These are phyloP conservation scores for Seriola dumerili DNA, from an alignment of 2,113 vertebrate genomes.

Conservation along the genomic window DNA sequence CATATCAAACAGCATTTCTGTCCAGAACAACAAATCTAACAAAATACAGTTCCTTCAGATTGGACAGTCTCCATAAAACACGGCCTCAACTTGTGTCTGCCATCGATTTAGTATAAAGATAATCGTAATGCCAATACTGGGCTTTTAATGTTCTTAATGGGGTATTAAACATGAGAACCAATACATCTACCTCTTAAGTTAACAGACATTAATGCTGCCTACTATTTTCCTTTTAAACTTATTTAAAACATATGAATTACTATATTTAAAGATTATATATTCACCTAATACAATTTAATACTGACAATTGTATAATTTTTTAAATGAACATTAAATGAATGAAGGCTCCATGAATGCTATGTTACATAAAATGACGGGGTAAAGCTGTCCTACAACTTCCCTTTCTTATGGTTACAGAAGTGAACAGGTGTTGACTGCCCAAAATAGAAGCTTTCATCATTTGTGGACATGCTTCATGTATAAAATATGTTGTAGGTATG, in stretches of 20 bases:
- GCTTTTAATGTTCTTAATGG: neutral
- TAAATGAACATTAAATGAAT: too few relatives aligned
- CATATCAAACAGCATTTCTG: neutral
- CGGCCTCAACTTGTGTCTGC: neutral
- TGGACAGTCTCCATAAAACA: neutral
- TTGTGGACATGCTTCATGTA: neutral
- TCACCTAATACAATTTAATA: neutral
- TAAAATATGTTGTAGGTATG: slow-evolving; percentile 13
- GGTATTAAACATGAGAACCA: too few relatives aligned
- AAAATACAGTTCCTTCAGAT: neutral
- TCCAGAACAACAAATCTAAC: neutral
- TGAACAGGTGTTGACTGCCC: neutral
- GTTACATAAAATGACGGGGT: too few relatives aligned
- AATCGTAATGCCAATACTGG: neutral
- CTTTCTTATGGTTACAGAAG: neutral
- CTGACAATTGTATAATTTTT: neutral
- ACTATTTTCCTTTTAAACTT: neutral
- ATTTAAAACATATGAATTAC: neutral
- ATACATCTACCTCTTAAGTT: too few relatives aligned
- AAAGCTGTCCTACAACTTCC: too few relatives aligned
- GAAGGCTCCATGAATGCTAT: too few relatives aligned
- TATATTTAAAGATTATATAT: neutral
- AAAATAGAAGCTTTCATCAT: neutral
- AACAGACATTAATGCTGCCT: neutral
- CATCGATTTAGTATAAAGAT: neutral